Base-by-base conservation (phyloP, 2,888 invertebrate genomes). In the Sceliomorpha sp. region DNA sequence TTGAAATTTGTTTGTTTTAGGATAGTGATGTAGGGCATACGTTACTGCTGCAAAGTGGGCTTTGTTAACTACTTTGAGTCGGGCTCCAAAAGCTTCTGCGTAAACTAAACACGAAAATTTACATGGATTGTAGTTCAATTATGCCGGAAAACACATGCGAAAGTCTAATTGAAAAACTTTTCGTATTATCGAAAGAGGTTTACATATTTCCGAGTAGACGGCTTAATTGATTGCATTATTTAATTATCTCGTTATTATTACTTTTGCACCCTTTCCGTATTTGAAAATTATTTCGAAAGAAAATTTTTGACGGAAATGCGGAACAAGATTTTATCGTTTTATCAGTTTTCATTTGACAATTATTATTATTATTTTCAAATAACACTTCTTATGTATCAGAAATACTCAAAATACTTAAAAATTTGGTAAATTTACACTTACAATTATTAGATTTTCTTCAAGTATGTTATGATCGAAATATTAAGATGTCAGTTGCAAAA, bases 21-120 rank as follows among this genome's bases (percentile, higher is more conserved):
- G 50, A 45, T 44, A 53, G 32, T 39, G 63, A 48, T 48, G 63
- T 59, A 47, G 58, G 47, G 42, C 59, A 64, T 55, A 55, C 69
- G 48, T 59, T 53, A 39, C 53, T 59, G 69, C 48, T 59, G 51
- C 53, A 51, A 58, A 69, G 63, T 55, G 63, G 59, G 69, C 63
- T 70, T 70, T 63, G 69, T 55, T 64, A 70, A 70, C 69, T 59
- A 70, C 63, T 63, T 63, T 47, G 59, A 66, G 36, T 47, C 40
- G n/a, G 17, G 51, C 17, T 36, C 44, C 56, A 44, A 47, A 60
- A 68, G 68, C 68, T 45, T 24, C 40, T 15, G 39, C 34, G 55
- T 62, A 63, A 62, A 63, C 58, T 63, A 62, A 63, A 69, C 63
- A 69, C 26, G 36, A 10, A 62, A 51, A 69, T 69, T 58, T 32